Evolutionary conservation across 2,113 vertebrate species (phyloP).

Genomic region (Psittacara wagleri): DNA sequence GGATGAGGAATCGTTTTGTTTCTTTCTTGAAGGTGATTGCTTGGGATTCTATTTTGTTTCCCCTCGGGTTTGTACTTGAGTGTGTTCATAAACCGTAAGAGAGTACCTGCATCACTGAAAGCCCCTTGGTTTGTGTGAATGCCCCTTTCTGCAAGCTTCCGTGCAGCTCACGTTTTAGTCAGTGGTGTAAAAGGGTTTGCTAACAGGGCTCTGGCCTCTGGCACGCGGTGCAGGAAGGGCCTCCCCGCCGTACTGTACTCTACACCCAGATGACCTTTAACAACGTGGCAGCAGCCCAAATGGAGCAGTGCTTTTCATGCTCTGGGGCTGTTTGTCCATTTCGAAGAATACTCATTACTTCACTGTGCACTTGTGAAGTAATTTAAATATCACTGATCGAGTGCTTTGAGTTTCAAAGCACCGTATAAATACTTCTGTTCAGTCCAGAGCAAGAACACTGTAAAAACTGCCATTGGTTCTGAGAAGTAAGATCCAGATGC

Average conservation of each 20-base stretch:
- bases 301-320: background rate
- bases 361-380: background rate
- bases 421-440: constrained; percentile 5
- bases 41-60: background rate
- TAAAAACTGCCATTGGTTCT: background rate
- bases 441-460: background rate
- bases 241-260: constrained; percentile 2
- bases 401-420: background rate
- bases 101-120: background rate
- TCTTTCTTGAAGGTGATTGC: background rate
- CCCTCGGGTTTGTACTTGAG: background rate
- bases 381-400: background rate
- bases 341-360: background rate
- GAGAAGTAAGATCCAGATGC: background rate
- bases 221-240: background rate
- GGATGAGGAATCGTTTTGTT: background rate
- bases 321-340: background rate
- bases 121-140: background rate
- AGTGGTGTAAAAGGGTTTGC: background rate
- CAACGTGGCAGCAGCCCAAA: background rate
- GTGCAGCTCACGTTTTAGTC: background rate
- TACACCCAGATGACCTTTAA: constrained; percentile 14
- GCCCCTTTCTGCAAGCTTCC: background rate
- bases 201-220: background rate
- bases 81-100: background rate